Conservation (phyloP, 2,888 invertebrate species). For the Drosophila koepferae region DNA sequence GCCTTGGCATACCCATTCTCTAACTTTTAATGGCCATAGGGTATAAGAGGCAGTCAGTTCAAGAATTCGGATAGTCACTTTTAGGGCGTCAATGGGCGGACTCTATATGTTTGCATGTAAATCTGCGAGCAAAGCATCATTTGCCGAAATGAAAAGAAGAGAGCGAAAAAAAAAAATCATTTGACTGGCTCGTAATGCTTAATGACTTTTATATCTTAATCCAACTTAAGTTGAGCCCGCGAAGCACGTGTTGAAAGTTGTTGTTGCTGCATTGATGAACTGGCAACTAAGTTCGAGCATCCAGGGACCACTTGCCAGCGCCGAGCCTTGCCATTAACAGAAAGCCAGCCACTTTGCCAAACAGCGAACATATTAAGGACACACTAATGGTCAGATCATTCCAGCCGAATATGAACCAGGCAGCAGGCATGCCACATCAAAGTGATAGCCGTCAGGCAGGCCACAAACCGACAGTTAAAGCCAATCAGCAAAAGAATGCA, state of each 20-base stretch:
- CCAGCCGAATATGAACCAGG: slow-evolving; percentile 37
- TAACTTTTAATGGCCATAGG: background rate
- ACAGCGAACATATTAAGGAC: slow-evolving; percentile 16
- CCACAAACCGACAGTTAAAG: slow-evolving; percentile 11
- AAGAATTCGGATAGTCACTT: slow-evolving; percentile 30
- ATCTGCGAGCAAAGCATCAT: slow-evolving; percentile 33
- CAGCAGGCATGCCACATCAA: slow-evolving; percentile 24
- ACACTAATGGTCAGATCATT: slow-evolving; percentile 38
- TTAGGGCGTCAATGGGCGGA: background rate
- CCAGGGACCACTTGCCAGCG: slow-evolving; percentile 55
- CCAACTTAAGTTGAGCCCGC: slow-evolving; percentile 17
- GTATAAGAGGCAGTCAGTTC: slow-evolving; percentile 21
- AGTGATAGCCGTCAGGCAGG: slow-evolving; percentile 3
- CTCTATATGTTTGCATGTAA: slow-evolving; percentile 40
- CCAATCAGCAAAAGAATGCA: slow-evolving; percentile 35
- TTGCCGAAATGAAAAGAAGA: slow-evolving; percentile 6
- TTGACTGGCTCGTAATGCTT: slow-evolving; percentile 37
- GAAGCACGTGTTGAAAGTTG: slow-evolving; percentile 4
- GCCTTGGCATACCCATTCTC: background rate
- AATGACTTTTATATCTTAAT: slow-evolving; percentile 60
- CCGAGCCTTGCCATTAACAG: slow-evolving; percentile 44
- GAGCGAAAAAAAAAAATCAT: background rate
- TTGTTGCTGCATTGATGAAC: slow-evolving; percentile 12
- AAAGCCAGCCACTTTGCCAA: slow-evolving; percentile 37
- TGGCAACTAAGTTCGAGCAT: slow-evolving; percentile 9